Evolutionary conservation across 92 coral and sea anemone species (phyloP), one percentile per base, ranked within the genome.

Genomic region (Siderastrea radians): DNA sequence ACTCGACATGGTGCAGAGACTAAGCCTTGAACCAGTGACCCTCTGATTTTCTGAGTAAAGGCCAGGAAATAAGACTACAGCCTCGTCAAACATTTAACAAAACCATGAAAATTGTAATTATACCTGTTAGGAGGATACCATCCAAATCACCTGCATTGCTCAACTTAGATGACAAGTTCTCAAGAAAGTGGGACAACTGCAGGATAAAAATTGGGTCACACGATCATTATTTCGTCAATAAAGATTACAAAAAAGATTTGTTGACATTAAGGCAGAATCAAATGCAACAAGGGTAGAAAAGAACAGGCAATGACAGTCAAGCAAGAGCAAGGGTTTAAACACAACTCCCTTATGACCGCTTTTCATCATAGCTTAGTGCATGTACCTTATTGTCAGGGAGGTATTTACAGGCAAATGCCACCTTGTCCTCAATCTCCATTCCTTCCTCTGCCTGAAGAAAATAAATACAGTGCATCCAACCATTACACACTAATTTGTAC

Each of bases 331-430:
- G 61, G 61, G 61, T 14, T 7, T 7, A 9, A 9, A 53, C 57
- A 53, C 5, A 53, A 5, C 57, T 53, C 57, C 57, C 5, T 5
- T 5, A 53, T 0, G 6, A 5, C 57, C 57, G 10, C 0, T 26
- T 26, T 26, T 26, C 38, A 26, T 26, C 38, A 26, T 26, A 26
- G 38, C 38, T 26, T 5, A 74, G 1, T 51, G 62, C 53, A 19
- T 50, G 43, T 83, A 97, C 99, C 94, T 96, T 96, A 48, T 60
- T 84, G 63, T 97, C 99, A 54, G 99, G 99, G 14, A 97, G 91
- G 80, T 94, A 97, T 84, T 97, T 97, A 80, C 99, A 97, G 19
- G 99, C 99, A 92, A 97, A 97, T 16, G 99, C 99, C 12, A 97
- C 96, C 75, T 95, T 90, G 74, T 97, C 99, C 78, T 97, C 99